Base-by-base conservation (phyloP, 2,888 invertebrate genomes). In the Drosophila pegasa region DNA sequence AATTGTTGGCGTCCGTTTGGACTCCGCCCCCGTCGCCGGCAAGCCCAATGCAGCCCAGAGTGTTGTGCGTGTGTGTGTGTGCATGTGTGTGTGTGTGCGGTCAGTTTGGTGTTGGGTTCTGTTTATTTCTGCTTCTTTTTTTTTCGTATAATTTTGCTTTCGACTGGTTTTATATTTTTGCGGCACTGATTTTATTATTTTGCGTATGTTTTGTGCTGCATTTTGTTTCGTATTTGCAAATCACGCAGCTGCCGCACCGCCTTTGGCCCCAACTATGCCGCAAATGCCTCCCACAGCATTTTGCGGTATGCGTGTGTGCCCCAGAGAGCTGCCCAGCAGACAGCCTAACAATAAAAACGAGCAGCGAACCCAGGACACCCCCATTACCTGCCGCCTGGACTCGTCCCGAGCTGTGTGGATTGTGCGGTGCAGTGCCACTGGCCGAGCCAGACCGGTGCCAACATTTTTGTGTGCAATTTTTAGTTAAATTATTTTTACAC, bases 401-500 rank as follows among this genome's bases (percentile, higher is more conserved):
- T 5, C 8, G 22, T 18, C 16, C 6, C 2, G 18, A 16, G 47
- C 8, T 18, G 48, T 66, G 52, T n/a, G 69, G 51, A 55, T 61
- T 66, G 64, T 68, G 59, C 41, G 54, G 57, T 66, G 63, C 41
- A 58, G 38, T 40, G 25, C 12, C 60, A 63, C 45, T 43, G 59
- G 59, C 10, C 73, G 43, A 55, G 73, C 59, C 59, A 57, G 63
- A 79, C 75, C 69, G 86, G 72, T 76, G 78, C 72, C 75, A 78
- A 78, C 74, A 85, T 83, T 80, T 86, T 86, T 88, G 84, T 86
- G 84, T 88, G 87, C 76, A 85, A 80, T 86, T 86, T 86, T 88
- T 78, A 80, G 84, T 88, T 80, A 75, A 86, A 88, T 85, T 88
- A 85, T 85, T 85, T 87, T 78, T 88, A 83, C 88, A 82, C 80